phyloP scores from a whole-genome alignment of 2,113 vertebrate genomes.

The Cryptotis parvus region DNA sequence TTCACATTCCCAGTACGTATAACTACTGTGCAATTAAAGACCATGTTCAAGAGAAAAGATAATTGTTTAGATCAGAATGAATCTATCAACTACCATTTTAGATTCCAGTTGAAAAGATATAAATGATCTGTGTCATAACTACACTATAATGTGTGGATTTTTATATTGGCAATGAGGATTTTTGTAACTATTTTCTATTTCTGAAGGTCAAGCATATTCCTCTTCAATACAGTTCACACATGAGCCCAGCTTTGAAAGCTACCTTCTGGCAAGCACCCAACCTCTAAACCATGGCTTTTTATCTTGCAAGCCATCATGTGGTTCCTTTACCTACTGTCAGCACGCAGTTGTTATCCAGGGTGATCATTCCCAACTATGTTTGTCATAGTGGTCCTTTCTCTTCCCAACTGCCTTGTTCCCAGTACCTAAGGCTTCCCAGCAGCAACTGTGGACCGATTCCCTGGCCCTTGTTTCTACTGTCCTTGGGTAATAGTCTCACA shows the following conservation, averaged over 20 bases:
- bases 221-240: slow-evolving; percentile 61
- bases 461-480: too few species aligned
- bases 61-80: slow-evolving; percentile 74
- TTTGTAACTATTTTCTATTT: slow-evolving; percentile 42
- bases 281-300: slow-evolving; percentile 33
- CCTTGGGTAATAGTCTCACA: too few species aligned
- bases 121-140: slow-evolving; percentile 68
- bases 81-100: slow-evolving; percentile 65
- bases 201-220: slow-evolving; percentile 42
- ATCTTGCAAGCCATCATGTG: slow-evolving; percentile 50
- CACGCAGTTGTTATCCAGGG: too few species aligned
- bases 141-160: slow-evolving; percentile 23
- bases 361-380: too few species aligned
- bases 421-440: too few species aligned
- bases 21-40: slow-evolving; percentile 57
- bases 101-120: slow-evolving; percentile 74
- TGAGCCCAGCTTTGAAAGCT: slow-evolving; percentile 57
- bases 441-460: too few species aligned
- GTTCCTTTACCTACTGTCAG: too few species aligned
- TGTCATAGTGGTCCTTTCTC: too few species aligned
- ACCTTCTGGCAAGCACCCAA: slow-evolving; percentile 53
- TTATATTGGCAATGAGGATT: slow-evolving; percentile 1
- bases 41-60: slow-evolving; percentile 67
- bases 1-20: slow-evolving; percentile 56
- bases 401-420: too few species aligned